Conservation (phyloP, 30 jellyfish, hydroid and myxozoan genomes). For the Sanderia malayensis region DNA sequence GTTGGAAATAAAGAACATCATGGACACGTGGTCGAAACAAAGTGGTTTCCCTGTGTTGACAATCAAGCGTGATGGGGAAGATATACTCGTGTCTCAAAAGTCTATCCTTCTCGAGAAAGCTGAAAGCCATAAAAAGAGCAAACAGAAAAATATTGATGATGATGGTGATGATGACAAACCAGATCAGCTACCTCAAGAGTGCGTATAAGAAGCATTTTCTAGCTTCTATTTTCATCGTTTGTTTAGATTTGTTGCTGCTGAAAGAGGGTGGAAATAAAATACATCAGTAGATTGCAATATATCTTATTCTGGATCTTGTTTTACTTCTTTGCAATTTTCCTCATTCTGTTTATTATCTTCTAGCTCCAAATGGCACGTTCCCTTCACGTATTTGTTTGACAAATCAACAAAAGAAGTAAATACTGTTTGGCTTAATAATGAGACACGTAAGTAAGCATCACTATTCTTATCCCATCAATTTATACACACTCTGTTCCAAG, state of each 20-base stretch:
- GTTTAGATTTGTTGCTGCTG: no score
- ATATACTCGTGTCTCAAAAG: constrained; percentile 61
- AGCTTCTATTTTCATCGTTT: no score
- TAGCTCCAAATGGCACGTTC: constrained; percentile 77
- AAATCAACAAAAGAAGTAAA: constrained; percentile 40
- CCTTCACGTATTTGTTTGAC: constrained; percentile 78
- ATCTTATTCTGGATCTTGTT: no score
- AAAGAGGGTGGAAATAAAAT: no score
- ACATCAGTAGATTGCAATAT: no score
- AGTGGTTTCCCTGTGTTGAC: constrained; percentile 90
- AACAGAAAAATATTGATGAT: constrained; percentile 8
- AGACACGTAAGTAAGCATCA: constrained; percentile 57
- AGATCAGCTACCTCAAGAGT: constrained; percentile 18
- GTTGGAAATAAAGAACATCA: constrained; percentile 67
- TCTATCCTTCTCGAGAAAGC: constrained; percentile 76
- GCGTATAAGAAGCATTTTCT: no score
- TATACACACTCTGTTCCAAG: no score
- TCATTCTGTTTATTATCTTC: no score
- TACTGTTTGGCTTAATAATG: constrained; percentile 81
- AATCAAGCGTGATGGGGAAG: constrained; percentile 40
- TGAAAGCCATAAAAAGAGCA: constrained; percentile 12
- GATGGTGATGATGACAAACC: constrained; percentile 37
- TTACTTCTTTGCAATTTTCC: no score
- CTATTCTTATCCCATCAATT: no score
- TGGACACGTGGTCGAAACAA: constrained; percentile 98